Evolutionary conservation across 2,113 vertebrate genomes (phyloP).

Genomic region (Hystrix cristata): DNA sequence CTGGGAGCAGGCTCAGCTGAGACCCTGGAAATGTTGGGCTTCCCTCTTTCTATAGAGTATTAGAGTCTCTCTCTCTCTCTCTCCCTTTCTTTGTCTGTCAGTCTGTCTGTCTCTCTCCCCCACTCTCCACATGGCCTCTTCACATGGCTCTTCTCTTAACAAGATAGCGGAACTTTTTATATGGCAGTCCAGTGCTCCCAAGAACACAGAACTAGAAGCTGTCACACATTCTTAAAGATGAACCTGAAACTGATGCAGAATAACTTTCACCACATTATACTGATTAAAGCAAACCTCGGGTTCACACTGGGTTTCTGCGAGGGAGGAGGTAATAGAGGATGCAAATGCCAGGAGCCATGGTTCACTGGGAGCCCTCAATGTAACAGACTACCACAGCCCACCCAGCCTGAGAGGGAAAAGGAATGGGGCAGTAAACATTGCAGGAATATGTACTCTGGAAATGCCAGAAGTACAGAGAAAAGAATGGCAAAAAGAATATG

Average conservation of each 20-base stretch:
- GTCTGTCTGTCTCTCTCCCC: neutral
- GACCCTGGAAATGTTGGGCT: neutral
- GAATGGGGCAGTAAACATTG: neutral
- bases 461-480: slow-evolving; percentile 11
- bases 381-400: neutral
- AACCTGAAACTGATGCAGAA: neutral
- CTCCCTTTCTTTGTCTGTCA: neutral
- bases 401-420: neutral
- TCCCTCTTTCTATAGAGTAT: neutral
- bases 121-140: neutral
- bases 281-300: neutral
- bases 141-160: neutral
- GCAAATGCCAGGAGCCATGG: neutral
- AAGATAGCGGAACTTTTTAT: neutral
- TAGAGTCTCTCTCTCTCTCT: neutral
- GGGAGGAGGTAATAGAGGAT: neutral
- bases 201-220: neutral
- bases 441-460: neutral
- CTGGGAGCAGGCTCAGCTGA: neutral
- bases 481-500: neutral
- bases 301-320: neutral
- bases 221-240: neutral
- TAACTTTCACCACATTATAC: neutral
- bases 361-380: neutral
- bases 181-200: neutral